Conservation (phyloP, 2,797 vertebrate genomes). For the Semotilus atromaculatus region DNA sequence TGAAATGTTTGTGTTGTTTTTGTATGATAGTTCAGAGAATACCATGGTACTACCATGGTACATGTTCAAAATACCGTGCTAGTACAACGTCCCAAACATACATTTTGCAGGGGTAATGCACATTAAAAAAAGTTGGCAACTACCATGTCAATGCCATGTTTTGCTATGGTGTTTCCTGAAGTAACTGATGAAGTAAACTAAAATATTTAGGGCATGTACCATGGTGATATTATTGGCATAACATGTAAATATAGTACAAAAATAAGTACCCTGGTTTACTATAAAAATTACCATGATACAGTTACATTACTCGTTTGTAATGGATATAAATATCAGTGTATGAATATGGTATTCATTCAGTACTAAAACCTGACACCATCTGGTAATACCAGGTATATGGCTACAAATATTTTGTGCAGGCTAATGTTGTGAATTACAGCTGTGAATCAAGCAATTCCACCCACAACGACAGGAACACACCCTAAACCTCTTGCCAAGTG, state of each 20-base stretch:
- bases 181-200: not conserved
- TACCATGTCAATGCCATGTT: not conserved
- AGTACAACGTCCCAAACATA: not conserved
- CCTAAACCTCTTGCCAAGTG: not conserved
- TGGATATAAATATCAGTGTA: not conserved
- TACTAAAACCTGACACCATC: not conserved
- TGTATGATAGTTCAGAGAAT: not conserved
- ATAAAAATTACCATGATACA: no score
- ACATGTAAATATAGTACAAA: not conserved
- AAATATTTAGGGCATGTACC: not conserved
- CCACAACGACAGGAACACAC: not conserved
- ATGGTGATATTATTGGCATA: not conserved
- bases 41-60: not conserved
- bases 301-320: not conserved
- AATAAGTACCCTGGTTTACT: not conserved
- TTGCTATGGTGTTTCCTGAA: not conserved
- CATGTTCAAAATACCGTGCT: not conserved
- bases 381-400: not conserved
- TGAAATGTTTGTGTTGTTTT: not conserved
- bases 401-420: not conserved
- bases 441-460: not conserved
- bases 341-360: not conserved
- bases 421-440: not conserved
- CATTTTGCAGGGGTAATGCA: not conserved
- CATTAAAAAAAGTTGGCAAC: not conserved